Evolutionary conservation across 2,113 vertebrate species (phyloP).

Genomic region (Rhinolophus ferrumequinum): DNA sequence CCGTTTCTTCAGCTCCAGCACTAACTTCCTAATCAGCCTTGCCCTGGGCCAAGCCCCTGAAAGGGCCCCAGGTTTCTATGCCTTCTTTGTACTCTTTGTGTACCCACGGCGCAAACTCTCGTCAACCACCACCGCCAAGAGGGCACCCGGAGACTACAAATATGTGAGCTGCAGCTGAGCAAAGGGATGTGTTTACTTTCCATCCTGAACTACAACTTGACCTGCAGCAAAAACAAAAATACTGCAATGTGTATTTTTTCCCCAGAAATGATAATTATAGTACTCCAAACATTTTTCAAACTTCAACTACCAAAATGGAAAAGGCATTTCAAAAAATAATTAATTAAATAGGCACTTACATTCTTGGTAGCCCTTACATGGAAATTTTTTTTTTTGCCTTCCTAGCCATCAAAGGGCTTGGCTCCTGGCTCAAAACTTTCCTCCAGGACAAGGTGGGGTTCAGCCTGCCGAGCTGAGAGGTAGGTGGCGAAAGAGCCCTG

Average conservation of each 20-base stretch:
- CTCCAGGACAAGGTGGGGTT: not conserved
- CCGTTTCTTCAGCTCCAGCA: not conserved
- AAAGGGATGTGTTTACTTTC: conserved; percentile 78
- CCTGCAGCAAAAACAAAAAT: conserved; percentile 79
- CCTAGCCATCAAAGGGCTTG: conserved; percentile 42
- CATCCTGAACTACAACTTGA: conserved; percentile 77
- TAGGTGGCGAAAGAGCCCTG: not conserved
- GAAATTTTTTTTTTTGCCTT: conserved; percentile 30
- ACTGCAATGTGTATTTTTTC: conserved; percentile 73
- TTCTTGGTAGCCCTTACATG: conserved; percentile 78
- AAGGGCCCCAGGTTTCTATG: conserved; percentile 58
- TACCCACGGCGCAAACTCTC: conserved; percentile 45
- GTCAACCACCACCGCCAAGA: not conserved
- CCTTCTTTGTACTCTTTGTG: conserved; percentile 72
- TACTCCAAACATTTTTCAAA: conserved; percentile 77
- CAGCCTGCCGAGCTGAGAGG: not conserved
- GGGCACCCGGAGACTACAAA: conserved; percentile 69
- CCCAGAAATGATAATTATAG: conserved; percentile 83
- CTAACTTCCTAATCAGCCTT: conserved; percentile 44
- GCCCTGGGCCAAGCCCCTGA: not conserved
- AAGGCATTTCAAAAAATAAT: conserved; percentile 78
- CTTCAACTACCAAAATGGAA: conserved; percentile 78
- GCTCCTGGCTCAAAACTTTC: conserved; percentile 9
- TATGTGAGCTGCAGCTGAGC: conserved; percentile 74
- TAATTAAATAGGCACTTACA: conserved; percentile 76